phyloP scores from a whole-genome alignment of 2,797 vertebrate species.

The Cryptoblepharus egeriae region DNA sequence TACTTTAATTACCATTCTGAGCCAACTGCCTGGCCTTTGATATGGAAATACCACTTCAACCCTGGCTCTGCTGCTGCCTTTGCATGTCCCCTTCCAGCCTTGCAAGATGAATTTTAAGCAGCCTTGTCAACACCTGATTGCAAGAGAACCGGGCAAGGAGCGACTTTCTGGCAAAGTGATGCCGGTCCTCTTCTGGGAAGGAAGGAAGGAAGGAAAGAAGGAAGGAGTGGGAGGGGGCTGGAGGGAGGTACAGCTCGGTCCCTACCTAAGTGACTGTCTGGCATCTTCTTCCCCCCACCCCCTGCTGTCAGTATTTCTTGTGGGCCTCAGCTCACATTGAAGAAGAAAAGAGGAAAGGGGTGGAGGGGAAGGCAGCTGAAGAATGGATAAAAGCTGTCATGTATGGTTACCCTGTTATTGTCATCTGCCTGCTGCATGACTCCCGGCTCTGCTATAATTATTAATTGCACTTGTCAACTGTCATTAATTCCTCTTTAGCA shows the following conservation, averaged over 20 bases:
- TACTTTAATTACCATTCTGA: slow-evolving; percentile 96
- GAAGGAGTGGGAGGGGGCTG: slow-evolving; percentile 9
- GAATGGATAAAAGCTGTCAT: slow-evolving; percentile 77
- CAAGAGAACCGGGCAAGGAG: slow-evolving; percentile 67
- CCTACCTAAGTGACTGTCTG: not conserved
- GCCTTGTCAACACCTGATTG: slow-evolving; percentile 87
- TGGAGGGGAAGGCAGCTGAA: slow-evolving; percentile 12
- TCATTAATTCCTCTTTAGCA: slow-evolving; percentile 89
- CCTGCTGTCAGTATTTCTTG: not conserved
- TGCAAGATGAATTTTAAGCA: slow-evolving; percentile 91
- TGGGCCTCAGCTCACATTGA: slow-evolving; percentile 62
- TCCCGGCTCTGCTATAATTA: slow-evolving; percentile 86
- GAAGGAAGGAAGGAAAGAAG: not conserved
- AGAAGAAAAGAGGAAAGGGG: slow-evolving; percentile 48
- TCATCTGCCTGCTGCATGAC: slow-evolving; percentile 83
- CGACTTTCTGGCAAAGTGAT: slow-evolving; percentile 58
- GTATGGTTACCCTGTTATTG: slow-evolving; percentile 80
- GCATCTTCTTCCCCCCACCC: not conserved
- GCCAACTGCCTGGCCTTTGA: slow-evolving; percentile 94
- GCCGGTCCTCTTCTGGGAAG: not conserved
- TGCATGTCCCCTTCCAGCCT: slow-evolving; percentile 79
- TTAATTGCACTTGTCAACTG: slow-evolving; percentile 90
- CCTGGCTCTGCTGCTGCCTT: slow-evolving; percentile 76
- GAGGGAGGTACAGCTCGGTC: not conserved
- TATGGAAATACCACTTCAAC: slow-evolving; percentile 93